Conservation (phyloP, 1,140 invertebrate genomes). For the Lepidostoma basale region DNA sequence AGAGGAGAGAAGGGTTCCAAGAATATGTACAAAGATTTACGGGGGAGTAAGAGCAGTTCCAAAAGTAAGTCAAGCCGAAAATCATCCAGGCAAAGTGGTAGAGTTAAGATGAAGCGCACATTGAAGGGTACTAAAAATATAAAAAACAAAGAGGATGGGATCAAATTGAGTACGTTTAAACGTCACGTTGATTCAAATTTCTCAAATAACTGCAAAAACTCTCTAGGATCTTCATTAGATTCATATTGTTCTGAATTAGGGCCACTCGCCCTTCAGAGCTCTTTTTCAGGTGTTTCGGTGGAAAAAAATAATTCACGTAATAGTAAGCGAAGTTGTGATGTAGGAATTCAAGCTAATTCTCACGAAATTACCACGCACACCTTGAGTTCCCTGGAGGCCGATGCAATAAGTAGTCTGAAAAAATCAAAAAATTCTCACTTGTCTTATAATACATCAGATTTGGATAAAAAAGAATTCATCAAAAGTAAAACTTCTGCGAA, state of each 20-base stretch:
- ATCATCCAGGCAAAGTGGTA: constrained; percentile 48
- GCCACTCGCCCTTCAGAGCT: constrained; percentile 55
- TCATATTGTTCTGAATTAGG: constrained; percentile 53
- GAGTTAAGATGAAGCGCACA: constrained; percentile 40
- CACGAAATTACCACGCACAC: constrained; percentile 67
- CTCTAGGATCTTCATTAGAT: constrained; percentile 45
- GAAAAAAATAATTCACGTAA: constrained; percentile 60
- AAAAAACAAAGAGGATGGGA: constrained; percentile 34
- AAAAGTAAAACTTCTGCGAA: constrained; percentile 41
- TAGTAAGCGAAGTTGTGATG: constrained; percentile 58
- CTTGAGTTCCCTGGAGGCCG: constrained; percentile 43
- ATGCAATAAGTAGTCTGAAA: constrained; percentile 42
- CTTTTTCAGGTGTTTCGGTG: constrained; percentile 56
- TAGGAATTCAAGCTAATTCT: constrained; percentile 65
- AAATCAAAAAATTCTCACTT: constrained; percentile 32
- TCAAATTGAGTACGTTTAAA: constrained; percentile 42
- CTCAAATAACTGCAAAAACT: constrained; percentile 35
- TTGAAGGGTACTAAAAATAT: constrained; percentile 29
- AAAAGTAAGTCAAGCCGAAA: constrained; percentile 48
- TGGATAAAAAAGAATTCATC: constrained; percentile 46
- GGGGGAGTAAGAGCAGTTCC: constrained; percentile 41
- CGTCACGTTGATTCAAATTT: constrained; percentile 32
- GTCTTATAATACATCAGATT: constrained; percentile 5
- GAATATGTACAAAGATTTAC: constrained; percentile 21
- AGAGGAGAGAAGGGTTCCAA: constrained; percentile 34